Percentiles rank a stretch among this genome's conserved stretches.
Conservation (phyloP, 2,797 vertebrate species). For the Gymnoscopelus braueri region DNA sequence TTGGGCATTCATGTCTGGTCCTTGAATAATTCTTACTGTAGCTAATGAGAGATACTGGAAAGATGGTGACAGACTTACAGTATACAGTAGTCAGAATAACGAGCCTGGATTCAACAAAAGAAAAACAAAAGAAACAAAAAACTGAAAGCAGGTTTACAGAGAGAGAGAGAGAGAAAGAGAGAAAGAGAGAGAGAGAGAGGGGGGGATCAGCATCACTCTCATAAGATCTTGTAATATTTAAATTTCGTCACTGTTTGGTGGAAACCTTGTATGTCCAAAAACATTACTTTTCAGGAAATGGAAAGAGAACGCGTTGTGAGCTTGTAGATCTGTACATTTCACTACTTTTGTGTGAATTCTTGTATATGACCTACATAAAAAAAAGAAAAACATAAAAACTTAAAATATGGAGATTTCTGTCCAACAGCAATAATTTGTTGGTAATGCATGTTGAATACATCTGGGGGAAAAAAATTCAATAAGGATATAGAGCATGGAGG, state of each 20-base stretch:
- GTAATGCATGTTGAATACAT: slow-evolving; percentile 11
- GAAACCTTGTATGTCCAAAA: too few species aligned
- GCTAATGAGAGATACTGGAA: background rate
- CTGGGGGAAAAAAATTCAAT: slow-evolving; percentile 1
- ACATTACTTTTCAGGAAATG: too few species aligned
- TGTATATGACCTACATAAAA: too few species aligned
- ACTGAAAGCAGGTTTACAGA: background rate
- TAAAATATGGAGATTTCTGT: too few species aligned
- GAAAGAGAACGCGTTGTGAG: too few species aligned
- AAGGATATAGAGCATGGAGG: slow-evolving; percentile 33
- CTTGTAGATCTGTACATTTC: too few species aligned
- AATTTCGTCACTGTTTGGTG: background rate
- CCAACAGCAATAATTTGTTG: background rate
- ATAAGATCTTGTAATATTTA: too few species aligned
- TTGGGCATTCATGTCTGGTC: slow-evolving; percentile 51
- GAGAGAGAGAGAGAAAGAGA: background rate
- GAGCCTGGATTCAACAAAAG: background rate
- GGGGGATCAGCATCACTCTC: background rate
- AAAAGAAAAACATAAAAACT: too few species aligned
- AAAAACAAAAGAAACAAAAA: background rate
- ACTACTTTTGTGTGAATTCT: background rate
- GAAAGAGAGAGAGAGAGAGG: background rate
- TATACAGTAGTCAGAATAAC: background rate
- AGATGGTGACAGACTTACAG: slow-evolving; percentile 11
- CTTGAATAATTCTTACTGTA: slow-evolving; percentile 13